Evolutionary conservation across 2,888 invertebrate genomes (phyloP).

Genomic region (Yponomeuta malinellus): DNA sequence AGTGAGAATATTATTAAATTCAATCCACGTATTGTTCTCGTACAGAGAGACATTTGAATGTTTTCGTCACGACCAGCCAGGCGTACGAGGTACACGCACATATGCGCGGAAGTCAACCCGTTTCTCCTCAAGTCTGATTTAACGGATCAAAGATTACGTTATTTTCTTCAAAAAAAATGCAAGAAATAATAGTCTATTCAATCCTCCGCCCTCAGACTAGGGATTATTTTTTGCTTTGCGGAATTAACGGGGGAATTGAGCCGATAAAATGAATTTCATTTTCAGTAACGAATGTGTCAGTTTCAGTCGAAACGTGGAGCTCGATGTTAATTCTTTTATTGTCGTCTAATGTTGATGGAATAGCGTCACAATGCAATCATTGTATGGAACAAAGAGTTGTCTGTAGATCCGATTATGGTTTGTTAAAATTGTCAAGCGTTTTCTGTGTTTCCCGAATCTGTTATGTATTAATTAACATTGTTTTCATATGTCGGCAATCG

Average conservation of each 20-base stretch:
- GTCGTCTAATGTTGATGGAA: conserved; percentile 16
- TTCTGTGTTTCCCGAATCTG: neutral
- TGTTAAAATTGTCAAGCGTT: neutral
- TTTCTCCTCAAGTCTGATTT: conserved; percentile 61
- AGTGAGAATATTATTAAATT: conserved; percentile 1
- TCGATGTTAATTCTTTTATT: conserved; percentile 31
- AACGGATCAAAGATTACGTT: conserved; percentile 62
- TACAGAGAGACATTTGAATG: neutral
- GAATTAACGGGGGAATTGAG: conserved; percentile 65
- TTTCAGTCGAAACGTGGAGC: conserved; percentile 56
- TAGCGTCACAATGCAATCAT: neutral
- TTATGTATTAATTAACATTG: conserved; percentile 30
- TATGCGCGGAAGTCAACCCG: conserved; percentile 64
- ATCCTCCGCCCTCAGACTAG: conserved; percentile 57
- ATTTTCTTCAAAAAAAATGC: conserved; percentile 40
- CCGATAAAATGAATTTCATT: conserved; percentile 59
- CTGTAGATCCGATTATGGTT: neutral
- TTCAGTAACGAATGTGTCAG: conserved; percentile 65
- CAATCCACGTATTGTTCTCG: conserved; percentile 11
- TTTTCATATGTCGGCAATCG: conserved; percentile 49
- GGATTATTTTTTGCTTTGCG: conserved; percentile 68
- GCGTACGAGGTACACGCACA: conserved; percentile 50
- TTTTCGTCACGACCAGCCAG: conserved; percentile 3
- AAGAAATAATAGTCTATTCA: conserved; percentile 29
- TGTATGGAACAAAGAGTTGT: neutral